Evolutionary conservation across 2,888 invertebrate species (phyloP).

Genomic region (Tolmerus cingulatus): DNA sequence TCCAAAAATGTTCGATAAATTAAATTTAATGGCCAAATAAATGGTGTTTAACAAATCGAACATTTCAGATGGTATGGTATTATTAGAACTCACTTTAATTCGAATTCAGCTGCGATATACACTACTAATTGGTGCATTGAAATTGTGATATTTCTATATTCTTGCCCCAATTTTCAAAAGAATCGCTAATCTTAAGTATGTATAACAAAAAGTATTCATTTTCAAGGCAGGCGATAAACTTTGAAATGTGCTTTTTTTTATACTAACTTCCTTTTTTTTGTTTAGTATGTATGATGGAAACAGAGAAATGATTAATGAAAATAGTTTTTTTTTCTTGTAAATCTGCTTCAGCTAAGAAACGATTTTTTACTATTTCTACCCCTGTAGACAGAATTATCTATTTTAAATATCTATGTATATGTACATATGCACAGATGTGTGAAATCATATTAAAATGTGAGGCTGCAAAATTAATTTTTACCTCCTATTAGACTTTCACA

Average conservation of each 20-base stretch:
- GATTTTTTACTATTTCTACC: too few species aligned
- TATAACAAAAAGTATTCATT: background rate
- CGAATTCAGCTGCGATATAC: background rate
- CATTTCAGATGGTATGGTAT: background rate
- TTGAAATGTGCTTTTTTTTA: background rate
- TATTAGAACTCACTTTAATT: slow-evolving; percentile 12
- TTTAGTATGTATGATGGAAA: background rate
- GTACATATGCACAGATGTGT: too few species aligned
- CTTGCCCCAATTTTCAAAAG: background rate
- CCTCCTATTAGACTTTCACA: too few species aligned
- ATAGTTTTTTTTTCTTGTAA: background rate
- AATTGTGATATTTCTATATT: background rate
- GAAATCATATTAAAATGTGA: too few species aligned
- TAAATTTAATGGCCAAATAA: background rate
- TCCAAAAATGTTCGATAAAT: background rate
- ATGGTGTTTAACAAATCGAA: background rate
- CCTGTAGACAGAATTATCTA: too few species aligned
- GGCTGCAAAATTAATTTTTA: too few species aligned
- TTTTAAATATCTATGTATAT: too few species aligned
- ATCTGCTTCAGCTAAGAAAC: too few species aligned
- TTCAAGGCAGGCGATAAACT: background rate
- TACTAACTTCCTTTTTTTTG: background rate
- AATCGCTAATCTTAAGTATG: background rate
- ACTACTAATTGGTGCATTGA: background rate
- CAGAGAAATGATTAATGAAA: background rate